Evolutionary conservation across 2,113 vertebrate genomes (phyloP).

Genomic region (Microcebus jonahi): DNA sequence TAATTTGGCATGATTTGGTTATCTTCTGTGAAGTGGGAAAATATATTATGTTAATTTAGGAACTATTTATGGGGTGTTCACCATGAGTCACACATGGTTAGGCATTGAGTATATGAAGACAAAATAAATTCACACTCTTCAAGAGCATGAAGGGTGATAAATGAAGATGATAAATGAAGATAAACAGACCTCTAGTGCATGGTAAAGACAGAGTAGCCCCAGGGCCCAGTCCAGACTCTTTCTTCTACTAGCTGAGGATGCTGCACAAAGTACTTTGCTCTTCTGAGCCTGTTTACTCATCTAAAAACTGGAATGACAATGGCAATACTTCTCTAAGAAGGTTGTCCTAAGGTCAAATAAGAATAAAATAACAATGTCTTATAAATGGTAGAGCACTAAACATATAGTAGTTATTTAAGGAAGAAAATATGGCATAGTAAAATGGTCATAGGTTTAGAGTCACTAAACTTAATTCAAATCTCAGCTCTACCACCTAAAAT

Average conservation of each 20-base stretch:
- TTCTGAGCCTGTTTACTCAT: not conserved
- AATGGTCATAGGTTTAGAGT: not conserved
- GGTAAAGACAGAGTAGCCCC: too few species aligned
- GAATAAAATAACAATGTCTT: not conserved
- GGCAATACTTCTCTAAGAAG: not conserved
- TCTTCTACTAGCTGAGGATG: not conserved
- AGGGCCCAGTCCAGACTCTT: not conserved
- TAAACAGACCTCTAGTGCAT: not conserved
- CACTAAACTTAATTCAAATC: not conserved
- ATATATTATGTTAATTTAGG: conserved; percentile 17
- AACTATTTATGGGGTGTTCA: not conserved
- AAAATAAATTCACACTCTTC: conserved; percentile 17
- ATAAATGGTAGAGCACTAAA: not conserved
- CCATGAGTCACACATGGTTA: not conserved
- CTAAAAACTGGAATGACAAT: not conserved
- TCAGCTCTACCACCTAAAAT: not conserved
- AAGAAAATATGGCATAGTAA: not conserved
- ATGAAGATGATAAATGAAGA: not conserved
- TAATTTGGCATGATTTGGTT: not conserved
- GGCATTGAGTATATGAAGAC: not conserved
- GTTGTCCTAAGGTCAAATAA: not conserved
- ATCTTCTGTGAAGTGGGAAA: not conserved
- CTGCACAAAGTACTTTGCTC: not conserved
- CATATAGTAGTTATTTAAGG: not conserved
- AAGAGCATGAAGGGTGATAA: not conserved